phyloP scores from a whole-genome alignment of 2,113 vertebrate genomes.

The Elaphurus davidianus region DNA sequence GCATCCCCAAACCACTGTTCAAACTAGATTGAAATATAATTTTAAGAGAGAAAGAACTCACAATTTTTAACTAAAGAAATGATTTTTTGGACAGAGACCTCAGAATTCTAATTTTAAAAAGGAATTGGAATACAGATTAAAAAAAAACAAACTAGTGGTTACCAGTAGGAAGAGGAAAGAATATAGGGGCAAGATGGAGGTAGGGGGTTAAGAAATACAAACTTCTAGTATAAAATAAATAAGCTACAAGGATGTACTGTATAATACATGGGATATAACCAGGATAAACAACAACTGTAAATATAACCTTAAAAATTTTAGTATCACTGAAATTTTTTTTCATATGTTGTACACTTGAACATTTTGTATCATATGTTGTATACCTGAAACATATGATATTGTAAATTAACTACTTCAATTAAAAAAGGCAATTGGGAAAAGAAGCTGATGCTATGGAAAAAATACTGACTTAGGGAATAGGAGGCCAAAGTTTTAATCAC shows the following conservation, averaged over 20 bases:
- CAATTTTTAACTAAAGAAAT: neutral
- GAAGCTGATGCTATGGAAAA: neutral
- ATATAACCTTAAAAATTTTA: neutral
- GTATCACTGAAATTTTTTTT: neutral
- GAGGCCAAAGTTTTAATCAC: neutral
- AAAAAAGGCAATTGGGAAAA: neutral
- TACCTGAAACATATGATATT: neutral
- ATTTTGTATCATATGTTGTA: neutral
- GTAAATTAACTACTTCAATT: neutral
- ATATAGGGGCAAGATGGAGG: neutral
- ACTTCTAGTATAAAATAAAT: neutral
- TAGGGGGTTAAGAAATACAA: neutral
- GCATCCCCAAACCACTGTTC: neutral
- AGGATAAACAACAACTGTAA: neutral
- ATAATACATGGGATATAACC: neutral
- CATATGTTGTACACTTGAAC: neutral
- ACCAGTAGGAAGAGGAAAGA: neutral
- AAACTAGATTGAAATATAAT: conserved; percentile 12
- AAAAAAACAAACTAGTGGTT: neutral
- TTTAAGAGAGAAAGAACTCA: neutral
- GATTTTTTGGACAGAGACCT: neutral
- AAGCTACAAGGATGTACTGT: neutral
- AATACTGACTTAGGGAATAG: neutral
- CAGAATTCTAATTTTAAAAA: conserved; percentile 36
- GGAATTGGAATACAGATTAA: neutral